Evolutionary conservation across 2,797 vertebrate species (phyloP), one percentile per base, ranked within the genome.

Genomic region (Prionace glauca): DNA sequence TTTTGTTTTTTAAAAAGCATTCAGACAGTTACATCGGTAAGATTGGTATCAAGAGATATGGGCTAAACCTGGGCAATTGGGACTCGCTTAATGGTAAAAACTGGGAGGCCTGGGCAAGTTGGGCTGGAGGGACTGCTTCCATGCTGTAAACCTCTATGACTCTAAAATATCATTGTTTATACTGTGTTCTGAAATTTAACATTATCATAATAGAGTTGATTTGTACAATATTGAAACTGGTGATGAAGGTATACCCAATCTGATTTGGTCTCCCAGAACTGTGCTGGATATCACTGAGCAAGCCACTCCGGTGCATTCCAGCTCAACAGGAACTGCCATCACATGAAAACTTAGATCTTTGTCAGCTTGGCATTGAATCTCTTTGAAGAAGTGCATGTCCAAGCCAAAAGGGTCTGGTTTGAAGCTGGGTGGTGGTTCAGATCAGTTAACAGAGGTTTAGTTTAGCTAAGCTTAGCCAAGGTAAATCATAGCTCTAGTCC

Each of bases 401-500:
- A 67, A 92, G n/a, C 90, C 90, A 92, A 67, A 67, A 92, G 62
- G n/a, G 9, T 65, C 41, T 69, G 62, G 20, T 92, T 7, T 92
- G 20, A 92, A 69, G 65, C 90, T 65, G 69, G n/a, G n/a, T 69
- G 2, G n/a, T 67, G 90, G 62, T 69, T 69, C 62, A 69, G 65
- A 20, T 92, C 90, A 24, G 69, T 11, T 92, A 92, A 92, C 41
- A 41, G n/a, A 92, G 90, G 2, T 67, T 69, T n/a, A 69, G 65
- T 69, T 92, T 92, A 69, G n/a, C 90, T 69, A 32, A 69, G 32
- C n/a, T 69, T 24, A 69, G 90, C 90, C 90, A 92, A 92, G 24
- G 36, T 92, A 92, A 92, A 92, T 92, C 90, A 41, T 24, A 92
- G 90, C 65, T 92, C 18, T 69, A 20, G n/a, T n/a, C 69, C 90